Evolutionary conservation across 64 coral and sea anemone genomes (phyloP).

Genomic region (Anthopleura sola): DNA sequence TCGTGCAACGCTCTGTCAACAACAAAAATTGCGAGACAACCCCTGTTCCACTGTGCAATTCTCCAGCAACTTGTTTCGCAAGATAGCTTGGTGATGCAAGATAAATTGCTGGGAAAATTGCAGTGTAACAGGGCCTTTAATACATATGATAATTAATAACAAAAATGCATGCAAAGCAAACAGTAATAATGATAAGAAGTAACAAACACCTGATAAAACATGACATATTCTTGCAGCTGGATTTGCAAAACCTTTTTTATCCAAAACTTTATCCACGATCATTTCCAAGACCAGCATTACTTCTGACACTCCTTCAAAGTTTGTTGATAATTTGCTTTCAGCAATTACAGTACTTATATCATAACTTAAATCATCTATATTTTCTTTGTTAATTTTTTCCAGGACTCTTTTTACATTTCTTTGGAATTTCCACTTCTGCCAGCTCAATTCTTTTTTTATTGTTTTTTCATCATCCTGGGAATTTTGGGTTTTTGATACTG

Average conservation of each 20-base stretch:
- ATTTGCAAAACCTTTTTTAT: slow-evolving; percentile 27
- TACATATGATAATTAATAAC: no score
- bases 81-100: no score
- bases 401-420: slow-evolving; percentile 56
- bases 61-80: no score
- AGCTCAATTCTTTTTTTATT: slow-evolving; percentile 57
- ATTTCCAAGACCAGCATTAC: slow-evolving; percentile 46
- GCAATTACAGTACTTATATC: slow-evolving; percentile 44
- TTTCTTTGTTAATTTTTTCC: slow-evolving; percentile 4
- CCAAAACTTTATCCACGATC: slow-evolving; percentile 43
- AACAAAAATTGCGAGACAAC: no score
- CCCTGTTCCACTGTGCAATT: no score
- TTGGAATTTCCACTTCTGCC: slow-evolving; percentile 80
- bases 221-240: slow-evolving; percentile 38
- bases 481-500: background rate
- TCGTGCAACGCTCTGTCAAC: no score
- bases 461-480: slow-evolving; percentile 8
- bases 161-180: no score
- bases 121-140: no score
- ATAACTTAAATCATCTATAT: slow-evolving; percentile 12
- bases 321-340: slow-evolving; percentile 56
- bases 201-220: background rate
- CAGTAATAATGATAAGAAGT: no score
- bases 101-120: no score
- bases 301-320: slow-evolving; percentile 70